Evolutionary conservation across 2,113 vertebrate species (phyloP), one percentile per base, ranked within the genome.

Genomic region (Colistium nudipinnis): DNA sequence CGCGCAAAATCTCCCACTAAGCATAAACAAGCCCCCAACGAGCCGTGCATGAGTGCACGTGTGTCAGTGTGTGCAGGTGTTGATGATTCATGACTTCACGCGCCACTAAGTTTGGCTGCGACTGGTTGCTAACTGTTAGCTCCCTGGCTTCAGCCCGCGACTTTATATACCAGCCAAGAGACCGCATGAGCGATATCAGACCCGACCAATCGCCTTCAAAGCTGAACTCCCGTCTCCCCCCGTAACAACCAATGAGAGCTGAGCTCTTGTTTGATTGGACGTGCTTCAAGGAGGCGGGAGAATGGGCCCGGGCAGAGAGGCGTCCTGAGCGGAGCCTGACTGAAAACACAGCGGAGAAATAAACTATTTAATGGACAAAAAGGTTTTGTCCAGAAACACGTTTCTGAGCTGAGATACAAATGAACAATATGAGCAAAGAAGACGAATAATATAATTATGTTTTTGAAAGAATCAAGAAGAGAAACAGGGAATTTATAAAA

Each of bases 251-350:
- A 86, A 82, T 80, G 16, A 77, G 6, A 43, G 0, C 3, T 1
- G 0, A 27, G 10, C 14, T 0, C 4, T 0, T 0, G 0, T 19
- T 0, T 63, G 53, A 83, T 81, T 81, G 82, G 82, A 19, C 14
- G 5, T 11, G 9, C 0, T 5, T 2, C n/a, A 0, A 7, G 17
- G 60, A 74, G 60, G 79, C 52, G 70, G 64, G 67, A 30, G 24
- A 38, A 20, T 0, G 24, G n/a, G 6, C 1, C 28, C 12, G 6
- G 19, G 17, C 0, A 69, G 25, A 48, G 19, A 61, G 75, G 56
- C 11, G 74, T 38, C 70, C 68, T 6, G 1, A 44, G 4, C 14
- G 1, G 17, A 38, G 86, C 86, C 86, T 88, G 79, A 63, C 16
- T 14, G 3, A 6, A 88, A 88, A 78, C 8, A 19, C 17, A 0